Conservation (phyloP, 1,140 invertebrate genomes). For the Scylla paramamosain region DNA sequence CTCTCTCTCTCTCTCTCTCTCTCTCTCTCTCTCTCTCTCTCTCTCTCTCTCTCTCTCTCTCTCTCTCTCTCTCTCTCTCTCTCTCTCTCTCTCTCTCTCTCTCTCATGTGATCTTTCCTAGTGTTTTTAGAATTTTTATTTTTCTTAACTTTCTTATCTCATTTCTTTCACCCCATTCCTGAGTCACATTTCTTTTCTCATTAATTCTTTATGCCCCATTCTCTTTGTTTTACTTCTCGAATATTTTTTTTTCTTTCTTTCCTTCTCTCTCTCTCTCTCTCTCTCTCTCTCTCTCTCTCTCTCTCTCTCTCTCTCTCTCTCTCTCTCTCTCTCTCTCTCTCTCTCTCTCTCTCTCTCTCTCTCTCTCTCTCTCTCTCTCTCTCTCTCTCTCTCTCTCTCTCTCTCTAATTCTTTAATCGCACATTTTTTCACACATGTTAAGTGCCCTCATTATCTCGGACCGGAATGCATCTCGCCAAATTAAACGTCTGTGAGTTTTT, state of each 20-base stretch:
- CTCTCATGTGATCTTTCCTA: no score
- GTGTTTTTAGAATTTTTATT: no score
- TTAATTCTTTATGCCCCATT: no score
- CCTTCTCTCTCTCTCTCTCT: neutral
- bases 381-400: slow-evolving; percentile 20
- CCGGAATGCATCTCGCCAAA: slow-evolving; percentile 11
- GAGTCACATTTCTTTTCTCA: no score
- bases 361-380: slow-evolving; percentile 20
- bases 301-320: slow-evolving; percentile 20
- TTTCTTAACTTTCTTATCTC: no score
- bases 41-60: neutral
- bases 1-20: neutral
- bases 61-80: neutral
- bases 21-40: neutral
- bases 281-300: neutral
- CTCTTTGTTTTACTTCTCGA: no score
- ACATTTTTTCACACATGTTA: slow-evolving; percentile 13
- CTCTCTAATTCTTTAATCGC: neutral
- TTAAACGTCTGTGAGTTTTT: neutral
- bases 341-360: slow-evolving; percentile 20
- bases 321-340: slow-evolving; percentile 20
- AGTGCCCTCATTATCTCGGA: neutral
- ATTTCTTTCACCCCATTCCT: no score
- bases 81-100: neutral
- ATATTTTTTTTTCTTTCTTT: neutral